Evolutionary conservation across 2,888 invertebrate species (phyloP).

Genomic region (Hemicrepidius hirtus): DNA sequence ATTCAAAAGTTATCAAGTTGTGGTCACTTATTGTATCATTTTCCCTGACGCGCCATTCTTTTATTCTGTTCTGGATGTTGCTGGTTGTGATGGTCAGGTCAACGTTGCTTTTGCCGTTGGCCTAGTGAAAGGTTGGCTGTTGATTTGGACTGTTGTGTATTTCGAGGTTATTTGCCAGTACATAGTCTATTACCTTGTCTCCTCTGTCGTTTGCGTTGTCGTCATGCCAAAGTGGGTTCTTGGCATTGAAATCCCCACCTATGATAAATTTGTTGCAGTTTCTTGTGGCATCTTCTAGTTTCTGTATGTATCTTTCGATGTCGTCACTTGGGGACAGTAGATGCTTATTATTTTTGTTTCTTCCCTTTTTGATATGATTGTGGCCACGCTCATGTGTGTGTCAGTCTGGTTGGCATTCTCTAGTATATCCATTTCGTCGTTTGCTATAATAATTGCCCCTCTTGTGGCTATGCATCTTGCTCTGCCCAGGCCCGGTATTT

Average conservation of each 20-base stretch:
- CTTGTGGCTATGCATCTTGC: background rate
- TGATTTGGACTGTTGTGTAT: background rate
- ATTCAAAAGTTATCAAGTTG: background rate
- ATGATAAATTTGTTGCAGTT: background rate
- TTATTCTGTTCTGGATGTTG: background rate
- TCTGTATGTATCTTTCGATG: background rate
- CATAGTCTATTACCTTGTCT: background rate
- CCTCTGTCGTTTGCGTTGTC: background rate
- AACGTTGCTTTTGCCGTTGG: background rate
- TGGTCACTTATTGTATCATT: background rate
- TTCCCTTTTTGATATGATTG: background rate
- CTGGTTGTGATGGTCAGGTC: background rate
- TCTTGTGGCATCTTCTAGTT: background rate
- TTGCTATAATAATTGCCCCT: background rate
- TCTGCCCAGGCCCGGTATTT: background rate
- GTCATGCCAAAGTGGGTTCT: background rate
- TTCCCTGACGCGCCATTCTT: background rate
- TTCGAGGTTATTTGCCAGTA: background rate
- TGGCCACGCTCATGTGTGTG: background rate
- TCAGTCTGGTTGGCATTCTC: background rate
- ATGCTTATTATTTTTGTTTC: background rate
- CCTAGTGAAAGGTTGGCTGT: background rate
- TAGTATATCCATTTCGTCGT: background rate
- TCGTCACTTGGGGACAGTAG: background rate
- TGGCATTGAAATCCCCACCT: slow-evolving; percentile 1